Evolutionary conservation across 2,113 vertebrate species (phyloP).

Genomic region (Alligator sinensis): DNA sequence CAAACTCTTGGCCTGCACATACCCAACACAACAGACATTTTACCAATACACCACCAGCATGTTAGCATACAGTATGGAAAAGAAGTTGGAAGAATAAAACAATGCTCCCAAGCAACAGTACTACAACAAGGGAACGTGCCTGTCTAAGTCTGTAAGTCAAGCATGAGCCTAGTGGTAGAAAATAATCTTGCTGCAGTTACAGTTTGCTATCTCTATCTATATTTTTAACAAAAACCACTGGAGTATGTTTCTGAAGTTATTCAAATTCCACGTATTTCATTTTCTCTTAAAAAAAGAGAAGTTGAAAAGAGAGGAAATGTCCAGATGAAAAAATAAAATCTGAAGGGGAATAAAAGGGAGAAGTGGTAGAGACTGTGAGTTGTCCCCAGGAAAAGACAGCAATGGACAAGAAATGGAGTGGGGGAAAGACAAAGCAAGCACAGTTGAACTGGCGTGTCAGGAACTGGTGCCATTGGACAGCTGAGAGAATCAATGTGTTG

Average conservation of each 20-base stretch:
- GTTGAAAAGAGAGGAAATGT: constrained; percentile 61
- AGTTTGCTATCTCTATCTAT: not conserved
- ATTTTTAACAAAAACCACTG: constrained; percentile 39
- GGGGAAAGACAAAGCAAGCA: constrained; percentile 38
- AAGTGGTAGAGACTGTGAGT: constrained; percentile 31
- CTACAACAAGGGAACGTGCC: constrained; percentile 28
- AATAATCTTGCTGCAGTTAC: constrained; percentile 39
- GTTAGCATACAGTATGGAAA: constrained; percentile 14
- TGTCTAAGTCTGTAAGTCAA: constrained; percentile 56
- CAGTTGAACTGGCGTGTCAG: not conserved
- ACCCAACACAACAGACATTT: not conserved
- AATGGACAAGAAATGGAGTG: constrained; percentile 10
- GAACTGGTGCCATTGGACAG: not conserved
- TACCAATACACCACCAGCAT: not conserved
- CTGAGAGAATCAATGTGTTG: not conserved
- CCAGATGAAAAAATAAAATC: constrained; percentile 48
- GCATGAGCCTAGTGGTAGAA: constrained; percentile 46
- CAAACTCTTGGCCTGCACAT: not conserved
- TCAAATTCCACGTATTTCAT: constrained; percentile 69
- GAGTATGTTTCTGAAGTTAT: constrained; percentile 65
- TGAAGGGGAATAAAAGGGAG: constrained; percentile 49
- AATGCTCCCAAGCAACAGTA: constrained; percentile 42
- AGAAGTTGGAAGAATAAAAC: constrained; percentile 49
- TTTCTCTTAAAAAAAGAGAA: constrained; percentile 60
- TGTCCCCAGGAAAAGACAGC: constrained; percentile 21